phyloP scores from a whole-genome alignment of 1,140 invertebrate species.

The Bombus huntii region DNA sequence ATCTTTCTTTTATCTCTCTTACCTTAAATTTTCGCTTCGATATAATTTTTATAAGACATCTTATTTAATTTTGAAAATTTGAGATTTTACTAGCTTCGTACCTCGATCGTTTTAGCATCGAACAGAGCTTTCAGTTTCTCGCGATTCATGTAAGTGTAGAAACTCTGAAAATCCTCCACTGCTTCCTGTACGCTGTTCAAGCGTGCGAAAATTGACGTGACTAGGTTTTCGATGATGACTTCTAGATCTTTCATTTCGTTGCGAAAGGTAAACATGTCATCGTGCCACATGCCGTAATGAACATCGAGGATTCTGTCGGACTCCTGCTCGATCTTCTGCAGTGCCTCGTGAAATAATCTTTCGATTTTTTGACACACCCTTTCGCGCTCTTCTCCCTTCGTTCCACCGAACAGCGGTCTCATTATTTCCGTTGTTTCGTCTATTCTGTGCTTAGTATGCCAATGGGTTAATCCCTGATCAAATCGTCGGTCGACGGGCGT shows the following conservation, averaged over 20 bases:
- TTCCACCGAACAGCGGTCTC: slow-evolving; percentile 86
- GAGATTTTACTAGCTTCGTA: neutral
- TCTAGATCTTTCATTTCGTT: slow-evolving; percentile 87
- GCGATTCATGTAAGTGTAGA: slow-evolving; percentile 88
- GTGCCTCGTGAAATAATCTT: slow-evolving; percentile 87
- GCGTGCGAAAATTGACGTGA: slow-evolving; percentile 86
- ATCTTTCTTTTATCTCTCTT: neutral
- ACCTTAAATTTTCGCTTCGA: too few species aligned
- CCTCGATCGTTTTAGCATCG: slow-evolving; percentile 80
- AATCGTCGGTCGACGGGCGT: neutral
- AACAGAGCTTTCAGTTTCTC: slow-evolving; percentile 86
- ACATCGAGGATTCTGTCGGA: slow-evolving; percentile 88
- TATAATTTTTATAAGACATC: too few species aligned
- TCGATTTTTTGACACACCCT: slow-evolving; percentile 89
- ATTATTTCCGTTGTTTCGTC: slow-evolving; percentile 85
- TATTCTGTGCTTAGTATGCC: slow-evolving; percentile 75
- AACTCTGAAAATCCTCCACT: slow-evolving; percentile 85
- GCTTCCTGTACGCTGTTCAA: slow-evolving; percentile 89
- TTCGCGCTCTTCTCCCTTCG: slow-evolving; percentile 88
- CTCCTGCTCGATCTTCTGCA: slow-evolving; percentile 85
- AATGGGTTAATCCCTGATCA: neutral
- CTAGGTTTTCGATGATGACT: slow-evolving; percentile 88
- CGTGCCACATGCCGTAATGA: slow-evolving; percentile 87
- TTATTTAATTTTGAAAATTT: neutral
- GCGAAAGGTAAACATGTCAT: slow-evolving; percentile 88